phyloP scores from a whole-genome alignment of 2,888 invertebrate genomes.

The Agrypnus murinus region DNA sequence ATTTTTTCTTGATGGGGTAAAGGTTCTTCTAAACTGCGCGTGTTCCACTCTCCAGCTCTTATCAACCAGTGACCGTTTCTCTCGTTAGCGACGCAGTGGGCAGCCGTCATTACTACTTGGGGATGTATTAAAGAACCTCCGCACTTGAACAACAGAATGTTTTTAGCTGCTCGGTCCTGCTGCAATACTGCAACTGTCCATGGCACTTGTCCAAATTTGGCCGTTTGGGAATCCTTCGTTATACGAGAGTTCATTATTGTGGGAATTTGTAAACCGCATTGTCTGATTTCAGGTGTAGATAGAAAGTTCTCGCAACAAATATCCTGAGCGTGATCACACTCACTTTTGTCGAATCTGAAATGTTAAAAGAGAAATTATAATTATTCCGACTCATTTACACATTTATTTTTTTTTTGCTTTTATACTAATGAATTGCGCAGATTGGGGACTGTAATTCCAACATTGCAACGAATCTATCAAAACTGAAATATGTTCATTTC shows the following conservation, averaged over 20 bases:
- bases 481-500: no score
- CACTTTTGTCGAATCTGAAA: conserved; percentile 60
- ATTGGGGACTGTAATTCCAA: no score
- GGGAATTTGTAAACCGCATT: conserved; percentile 81
- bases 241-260: conserved; percentile 82
- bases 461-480: no score
- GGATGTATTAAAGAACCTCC: conserved; percentile 85
- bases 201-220: conserved; percentile 84
- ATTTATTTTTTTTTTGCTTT: no score
- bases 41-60: conserved; percentile 89
- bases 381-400: no score
- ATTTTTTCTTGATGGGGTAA: conserved; percentile 81
- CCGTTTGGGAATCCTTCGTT: conserved; percentile 76
- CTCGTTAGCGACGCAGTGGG: conserved; percentile 78
- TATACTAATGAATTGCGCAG: no score
- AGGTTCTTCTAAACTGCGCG: conserved; percentile 80
- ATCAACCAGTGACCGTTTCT: conserved; percentile 62
- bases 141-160: conserved; percentile 73
- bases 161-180: conserved; percentile 64
- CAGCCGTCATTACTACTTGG: conserved; percentile 83
- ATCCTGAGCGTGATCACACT: conserved; percentile 73
- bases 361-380: background rate
- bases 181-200: conserved; percentile 83
- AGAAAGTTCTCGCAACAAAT: conserved; percentile 72
- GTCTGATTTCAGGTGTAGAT: conserved; percentile 62